Percentiles rank a stretch among this genome's conserved stretches.
Evolutionary conservation across 2,113 vertebrate species (phyloP).

Genomic region (Engraulis encrasicolus): DNA sequence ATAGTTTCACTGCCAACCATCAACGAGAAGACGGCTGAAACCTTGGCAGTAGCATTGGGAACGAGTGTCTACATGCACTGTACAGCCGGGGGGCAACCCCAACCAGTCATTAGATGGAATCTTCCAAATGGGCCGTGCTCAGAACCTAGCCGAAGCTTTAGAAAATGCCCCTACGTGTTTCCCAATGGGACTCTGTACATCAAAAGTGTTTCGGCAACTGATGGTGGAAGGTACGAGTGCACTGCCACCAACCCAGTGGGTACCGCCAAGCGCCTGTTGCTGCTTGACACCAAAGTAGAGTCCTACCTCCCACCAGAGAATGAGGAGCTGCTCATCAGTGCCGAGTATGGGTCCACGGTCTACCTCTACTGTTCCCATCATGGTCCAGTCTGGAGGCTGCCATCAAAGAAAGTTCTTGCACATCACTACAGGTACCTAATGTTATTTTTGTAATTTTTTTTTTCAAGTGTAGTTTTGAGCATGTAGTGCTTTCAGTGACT

Average conservation of each 20-base stretch:
- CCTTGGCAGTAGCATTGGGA: slow-evolving; percentile 62
- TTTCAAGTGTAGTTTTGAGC: too few relatives aligned
- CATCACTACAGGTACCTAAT: slow-evolving; percentile 69
- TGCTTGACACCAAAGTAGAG: slow-evolving; percentile 67
- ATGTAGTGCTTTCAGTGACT: too few relatives aligned
- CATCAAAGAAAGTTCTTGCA: slow-evolving; percentile 73
- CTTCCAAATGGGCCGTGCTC: slow-evolving; percentile 68
- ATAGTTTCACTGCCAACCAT: slow-evolving; percentile 74
- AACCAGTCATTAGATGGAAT: slow-evolving; percentile 73
- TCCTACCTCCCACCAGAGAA: slow-evolving; percentile 32
- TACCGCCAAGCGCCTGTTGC: slow-evolving; percentile 65
- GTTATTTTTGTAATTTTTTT: background rate
- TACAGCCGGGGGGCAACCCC: slow-evolving; percentile 72
- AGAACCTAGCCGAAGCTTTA: slow-evolving; percentile 75
- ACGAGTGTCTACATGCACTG: slow-evolving; percentile 73
- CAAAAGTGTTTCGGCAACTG: slow-evolving; percentile 61
- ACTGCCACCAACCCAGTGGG: slow-evolving; percentile 72
- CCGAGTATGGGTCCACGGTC: slow-evolving; percentile 76
- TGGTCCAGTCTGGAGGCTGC: slow-evolving; percentile 75
- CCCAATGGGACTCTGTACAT: slow-evolving; percentile 77
- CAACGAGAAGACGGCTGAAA: slow-evolving; percentile 63
- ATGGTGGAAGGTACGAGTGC: slow-evolving; percentile 77
- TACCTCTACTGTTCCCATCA: slow-evolving; percentile 68
- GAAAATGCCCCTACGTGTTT: slow-evolving; percentile 72
- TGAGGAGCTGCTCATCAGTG: slow-evolving; percentile 72